Evolutionary conservation across 2,113 vertebrate species (phyloP).

Genomic region (Pterocles burchelli): DNA sequence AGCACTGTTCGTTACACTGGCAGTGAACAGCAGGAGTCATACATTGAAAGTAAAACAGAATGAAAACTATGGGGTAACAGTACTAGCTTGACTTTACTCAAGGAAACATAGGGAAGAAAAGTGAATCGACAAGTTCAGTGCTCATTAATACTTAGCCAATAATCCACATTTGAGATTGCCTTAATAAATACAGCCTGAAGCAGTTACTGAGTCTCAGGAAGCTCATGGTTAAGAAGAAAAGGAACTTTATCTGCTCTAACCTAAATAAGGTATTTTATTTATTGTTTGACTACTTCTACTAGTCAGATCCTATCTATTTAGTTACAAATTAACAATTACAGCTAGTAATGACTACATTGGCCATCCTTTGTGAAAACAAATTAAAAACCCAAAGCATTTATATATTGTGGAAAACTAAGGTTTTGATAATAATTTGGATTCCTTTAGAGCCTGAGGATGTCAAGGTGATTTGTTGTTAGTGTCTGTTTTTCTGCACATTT

Average conservation of each 20-base stretch:
- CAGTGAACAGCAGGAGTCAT: background rate
- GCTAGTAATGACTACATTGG: background rate
- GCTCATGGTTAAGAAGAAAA: slow-evolving; percentile 3
- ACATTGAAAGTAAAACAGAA: background rate
- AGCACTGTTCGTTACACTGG: background rate
- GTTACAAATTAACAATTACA: slow-evolving; percentile 32
- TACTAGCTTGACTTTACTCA: background rate
- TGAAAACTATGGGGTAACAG: background rate
- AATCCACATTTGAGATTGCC: background rate
- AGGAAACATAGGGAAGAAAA: background rate
- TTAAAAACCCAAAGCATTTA: background rate
- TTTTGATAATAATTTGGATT: slow-evolving; percentile 3
- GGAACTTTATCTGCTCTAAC: slow-evolving; percentile 33
- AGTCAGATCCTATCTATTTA: slow-evolving; percentile 17
- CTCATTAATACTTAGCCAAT: background rate
- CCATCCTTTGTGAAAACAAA: background rate
- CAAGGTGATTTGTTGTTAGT: background rate
- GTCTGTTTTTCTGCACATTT: background rate
- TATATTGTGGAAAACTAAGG: background rate
- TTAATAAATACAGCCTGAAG: background rate
- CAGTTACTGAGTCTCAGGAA: background rate
- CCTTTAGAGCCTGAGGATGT: background rate
- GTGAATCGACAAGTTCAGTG: background rate
- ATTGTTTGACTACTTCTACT: background rate
- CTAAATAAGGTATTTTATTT: slow-evolving; percentile 20